These are phyloP conservation scores for Pedetes capensis DNA, from an alignment of 2,113 vertebrate species.

Conservation along the genomic window DNA sequence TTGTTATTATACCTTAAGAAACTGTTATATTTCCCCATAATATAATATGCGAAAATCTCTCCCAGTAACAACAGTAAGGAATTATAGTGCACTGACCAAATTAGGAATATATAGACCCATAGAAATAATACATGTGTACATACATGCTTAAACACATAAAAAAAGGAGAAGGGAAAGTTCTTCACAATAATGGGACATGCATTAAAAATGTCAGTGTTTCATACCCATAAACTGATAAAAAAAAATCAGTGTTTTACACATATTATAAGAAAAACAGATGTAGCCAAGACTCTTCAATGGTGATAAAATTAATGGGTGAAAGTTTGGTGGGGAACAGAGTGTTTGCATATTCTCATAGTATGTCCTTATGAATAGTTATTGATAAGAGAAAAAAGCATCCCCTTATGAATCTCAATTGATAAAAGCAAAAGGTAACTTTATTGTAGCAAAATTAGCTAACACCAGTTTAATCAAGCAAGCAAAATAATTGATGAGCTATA, in stretches of 20 bases:
- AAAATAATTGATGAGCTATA: neutral
- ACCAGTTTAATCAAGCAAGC: neutral
- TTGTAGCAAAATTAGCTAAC: neutral
- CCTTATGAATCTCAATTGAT: neutral
- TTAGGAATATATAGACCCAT: neutral
- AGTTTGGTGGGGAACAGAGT: neutral
- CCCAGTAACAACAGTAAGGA: neutral
- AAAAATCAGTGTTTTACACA: neutral
- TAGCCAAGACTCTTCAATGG: neutral
- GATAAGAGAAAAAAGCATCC: neutral
- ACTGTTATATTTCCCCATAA: neutral
- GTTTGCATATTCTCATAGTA: neutral
- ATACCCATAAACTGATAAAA: neutral
- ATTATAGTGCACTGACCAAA: neutral
- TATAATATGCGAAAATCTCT: neutral
- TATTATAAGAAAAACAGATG: neutral
- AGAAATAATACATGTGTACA: neutral
- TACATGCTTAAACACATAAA: neutral
- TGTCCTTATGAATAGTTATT: neutral
- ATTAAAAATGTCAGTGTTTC: neutral
- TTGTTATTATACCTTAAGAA: neutral
- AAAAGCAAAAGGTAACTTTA: neutral
- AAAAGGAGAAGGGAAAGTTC: neutral
- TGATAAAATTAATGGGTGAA: neutral
- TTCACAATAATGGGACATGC: neutral